Evolutionary conservation across 2,888 invertebrate genomes (phyloP), one percentile per base, ranked within the genome.

Genomic region (Euplagia quadripunctaria): DNA sequence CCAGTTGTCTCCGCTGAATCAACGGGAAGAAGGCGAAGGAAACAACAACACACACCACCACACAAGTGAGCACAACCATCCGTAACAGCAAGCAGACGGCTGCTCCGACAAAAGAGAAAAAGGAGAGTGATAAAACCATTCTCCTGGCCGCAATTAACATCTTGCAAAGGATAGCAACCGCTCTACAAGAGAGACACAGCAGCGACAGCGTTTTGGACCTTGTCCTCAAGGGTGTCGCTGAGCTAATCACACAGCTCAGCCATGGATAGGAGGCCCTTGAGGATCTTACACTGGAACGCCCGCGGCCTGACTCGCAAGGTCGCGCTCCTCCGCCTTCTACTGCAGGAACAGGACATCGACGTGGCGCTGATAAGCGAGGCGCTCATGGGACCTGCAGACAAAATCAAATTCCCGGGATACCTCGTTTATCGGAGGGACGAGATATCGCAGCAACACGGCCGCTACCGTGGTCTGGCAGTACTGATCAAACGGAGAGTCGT

Each of bases 311-410:
- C 58, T n/a, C n/a, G 20, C 58, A 58, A 58, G 20, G 58, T 20
- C n/a, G 17, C 58, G 8, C 58, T 20, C 58, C 58, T 20, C n/a
- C 20, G 58, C 58, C 58, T 9, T n/a, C 20, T 58, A 58, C 58
- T 58, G 20, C 58, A 58, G 58, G 58, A 58, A 58, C 20, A 58
- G 58, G 20, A 58, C 20, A 58, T 58, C 11, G 20, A 20, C n/a
- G 61, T 68, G 3, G 55, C 55, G 43, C 42, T 58, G 8, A 68
- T 68, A 11, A 68, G 43, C 68, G 43, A 68, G 20, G 43, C 43
- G 6, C n/a, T n/a, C 7, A 20, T 68, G 12, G 42, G 12, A 41
- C 17, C 58, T 12, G 41, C 55, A 20, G n/a, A 16, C 0, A 4
- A n/a, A 17, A 16, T 16, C 0, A 65, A 49, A 20, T n/a, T 65